Percentiles rank a stretch among this genome's conserved stretches.
These are phyloP conservation scores for Goniozus legneri DNA, from an alignment of 1,140 invertebrate genomes.

Conservation along the genomic window DNA sequence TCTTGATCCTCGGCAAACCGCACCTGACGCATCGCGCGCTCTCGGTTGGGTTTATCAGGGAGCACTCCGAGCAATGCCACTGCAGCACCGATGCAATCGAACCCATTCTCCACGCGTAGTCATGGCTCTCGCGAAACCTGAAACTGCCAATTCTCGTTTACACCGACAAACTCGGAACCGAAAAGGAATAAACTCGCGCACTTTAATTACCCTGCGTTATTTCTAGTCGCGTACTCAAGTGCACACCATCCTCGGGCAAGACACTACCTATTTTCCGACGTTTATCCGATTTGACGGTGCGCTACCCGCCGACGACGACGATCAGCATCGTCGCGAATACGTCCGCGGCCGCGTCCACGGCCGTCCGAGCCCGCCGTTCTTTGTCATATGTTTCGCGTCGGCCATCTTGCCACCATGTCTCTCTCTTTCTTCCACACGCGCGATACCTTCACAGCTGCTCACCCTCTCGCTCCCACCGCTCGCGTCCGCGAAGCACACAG, in stretches of 20 bases:
- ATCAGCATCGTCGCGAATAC: slow-evolving; percentile 21
- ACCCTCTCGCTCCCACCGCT: background rate
- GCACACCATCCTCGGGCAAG: too few relatives aligned
- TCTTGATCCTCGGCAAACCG: slow-evolving; percentile 55
- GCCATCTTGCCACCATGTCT: slow-evolving; percentile 38
- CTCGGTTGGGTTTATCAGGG: slow-evolving; percentile 82
- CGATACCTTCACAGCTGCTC: background rate
- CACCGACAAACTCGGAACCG: too few relatives aligned
- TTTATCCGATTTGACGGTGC: too few relatives aligned
- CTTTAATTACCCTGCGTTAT: too few relatives aligned
- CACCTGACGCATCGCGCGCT: slow-evolving; percentile 75
- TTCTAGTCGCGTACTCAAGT: too few relatives aligned
- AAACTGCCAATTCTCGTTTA: too few relatives aligned
- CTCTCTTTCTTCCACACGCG: background rate
- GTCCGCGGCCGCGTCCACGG: slow-evolving; percentile 17
- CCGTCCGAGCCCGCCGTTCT: slow-evolving; percentile 44
- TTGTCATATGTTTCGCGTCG: slow-evolving; percentile 49
- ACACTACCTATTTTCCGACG: too few relatives aligned
- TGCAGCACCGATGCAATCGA: slow-evolving; percentile 85
- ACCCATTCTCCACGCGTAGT: slow-evolving; percentile 65
- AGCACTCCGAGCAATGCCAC: slow-evolving; percentile 83
- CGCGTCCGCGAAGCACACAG: background rate
- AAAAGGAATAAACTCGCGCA: too few relatives aligned
- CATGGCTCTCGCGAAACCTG: slow-evolving; percentile 47
- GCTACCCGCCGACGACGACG: slow-evolving; percentile 7